These are phyloP conservation scores for Drosophila neonasuta DNA, from an alignment of 2,888 invertebrate species.

Conservation along the genomic window DNA sequence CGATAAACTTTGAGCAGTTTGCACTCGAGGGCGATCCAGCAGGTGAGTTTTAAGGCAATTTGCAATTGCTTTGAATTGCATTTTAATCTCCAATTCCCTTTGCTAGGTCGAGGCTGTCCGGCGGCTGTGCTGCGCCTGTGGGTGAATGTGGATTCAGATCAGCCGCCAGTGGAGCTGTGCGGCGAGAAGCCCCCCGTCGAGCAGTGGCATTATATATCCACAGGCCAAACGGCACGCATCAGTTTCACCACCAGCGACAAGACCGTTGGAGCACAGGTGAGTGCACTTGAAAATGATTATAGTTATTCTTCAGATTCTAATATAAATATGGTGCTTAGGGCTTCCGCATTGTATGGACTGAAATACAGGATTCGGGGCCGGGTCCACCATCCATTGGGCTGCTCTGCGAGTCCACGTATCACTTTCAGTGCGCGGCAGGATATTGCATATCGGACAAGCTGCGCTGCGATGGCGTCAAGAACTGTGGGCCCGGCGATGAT, in stretches of 20 bases:
- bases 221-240: slow-evolving; percentile 92
- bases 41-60: slow-evolving; percentile 83
- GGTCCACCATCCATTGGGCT: slow-evolving; percentile 82
- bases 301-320: no score
- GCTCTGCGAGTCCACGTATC: slow-evolving; percentile 84
- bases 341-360: slow-evolving; percentile 97
- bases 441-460: slow-evolving; percentile 91
- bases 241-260: slow-evolving; percentile 98
- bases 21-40: slow-evolving; percentile 96
- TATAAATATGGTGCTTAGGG: slow-evolving; percentile 83
- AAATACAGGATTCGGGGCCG: slow-evolving; percentile 87
- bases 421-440: slow-evolving; percentile 89
- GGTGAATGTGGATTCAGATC: slow-evolving; percentile 88
- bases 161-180: slow-evolving; percentile 93
- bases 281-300: slow-evolving; percentile 20
- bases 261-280: slow-evolving; percentile 91
- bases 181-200: slow-evolving; percentile 90
- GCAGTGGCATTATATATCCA: slow-evolving; percentile 93
- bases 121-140: slow-evolving; percentile 95
- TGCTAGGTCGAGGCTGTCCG: slow-evolving; percentile 93
- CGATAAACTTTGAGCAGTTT: slow-evolving; percentile 95
- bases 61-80: background rate
- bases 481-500: slow-evolving; percentile 86
- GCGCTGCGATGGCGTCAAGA: slow-evolving; percentile 89
- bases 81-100: background rate